Conservation (phyloP, 2,888 invertebrate genomes). For the Sminthurides aquaticus region DNA sequence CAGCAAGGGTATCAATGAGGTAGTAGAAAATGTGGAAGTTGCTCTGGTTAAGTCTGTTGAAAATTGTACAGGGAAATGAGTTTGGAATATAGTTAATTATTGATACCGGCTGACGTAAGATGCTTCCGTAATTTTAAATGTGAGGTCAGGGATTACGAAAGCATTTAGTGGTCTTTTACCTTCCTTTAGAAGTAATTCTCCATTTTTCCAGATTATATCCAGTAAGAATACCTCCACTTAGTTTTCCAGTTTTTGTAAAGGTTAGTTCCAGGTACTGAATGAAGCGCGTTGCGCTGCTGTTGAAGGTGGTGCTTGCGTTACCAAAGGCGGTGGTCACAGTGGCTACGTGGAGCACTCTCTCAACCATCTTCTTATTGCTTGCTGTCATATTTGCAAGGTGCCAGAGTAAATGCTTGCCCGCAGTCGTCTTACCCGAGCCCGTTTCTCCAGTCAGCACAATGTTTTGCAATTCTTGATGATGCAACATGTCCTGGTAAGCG, state of each 20-base stretch:
- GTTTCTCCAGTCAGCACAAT: constrained; percentile 84
- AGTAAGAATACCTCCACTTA: constrained; percentile 80
- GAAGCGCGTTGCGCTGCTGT: constrained; percentile 77
- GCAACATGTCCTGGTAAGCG: constrained; percentile 82
- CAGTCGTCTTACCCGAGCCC: constrained; percentile 83
- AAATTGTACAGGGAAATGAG: too few relatives aligned
- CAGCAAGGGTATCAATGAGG: constrained; percentile 74
- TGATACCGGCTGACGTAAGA: too few relatives aligned
- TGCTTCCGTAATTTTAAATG: too few relatives aligned
- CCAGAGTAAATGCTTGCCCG: constrained; percentile 66
- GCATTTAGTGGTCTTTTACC: too few relatives aligned
- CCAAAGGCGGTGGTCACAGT: constrained; percentile 69
- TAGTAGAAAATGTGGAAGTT: constrained; percentile 88
- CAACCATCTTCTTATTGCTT: constrained; percentile 46
- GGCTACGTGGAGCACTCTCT: constrained; percentile 59
- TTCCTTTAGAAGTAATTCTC: constrained; percentile 59
- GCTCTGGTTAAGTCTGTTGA: constrained; percentile 51
- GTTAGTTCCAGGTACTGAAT: constrained; percentile 72
- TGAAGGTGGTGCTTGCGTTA: constrained; percentile 76
- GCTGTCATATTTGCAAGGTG: constrained; percentile 76
- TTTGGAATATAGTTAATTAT: too few relatives aligned
- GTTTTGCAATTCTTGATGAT: constrained; percentile 77
- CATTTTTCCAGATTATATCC: constrained; percentile 81
- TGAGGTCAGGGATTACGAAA: too few relatives aligned
- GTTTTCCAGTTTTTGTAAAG: constrained; percentile 75